phyloP scores from a whole-genome alignment of 2,888 invertebrate genomes.

The Drosophila picticornis region DNA sequence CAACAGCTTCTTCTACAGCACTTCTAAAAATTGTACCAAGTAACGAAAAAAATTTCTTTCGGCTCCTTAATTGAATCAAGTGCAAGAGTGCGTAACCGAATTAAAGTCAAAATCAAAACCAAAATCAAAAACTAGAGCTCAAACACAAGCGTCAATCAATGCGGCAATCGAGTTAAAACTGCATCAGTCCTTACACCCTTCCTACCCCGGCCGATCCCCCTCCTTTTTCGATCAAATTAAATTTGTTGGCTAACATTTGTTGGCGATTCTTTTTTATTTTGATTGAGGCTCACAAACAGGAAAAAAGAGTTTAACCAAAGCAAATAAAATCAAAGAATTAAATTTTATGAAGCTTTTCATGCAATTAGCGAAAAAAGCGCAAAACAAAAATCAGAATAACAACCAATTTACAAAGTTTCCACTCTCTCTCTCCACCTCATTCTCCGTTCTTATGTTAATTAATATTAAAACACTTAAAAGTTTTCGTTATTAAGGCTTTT shows the following conservation, averaged over 20 bases:
- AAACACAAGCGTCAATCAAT: conserved; percentile 65
- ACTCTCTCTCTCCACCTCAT: conserved; percentile 21
- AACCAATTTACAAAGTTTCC: conserved; percentile 51
- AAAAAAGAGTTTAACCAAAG: conserved; percentile 28
- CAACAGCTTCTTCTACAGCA: conserved; percentile 3
- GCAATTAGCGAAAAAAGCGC: conserved; percentile 55
- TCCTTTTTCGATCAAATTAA: conserved; percentile 51
- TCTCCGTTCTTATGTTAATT: conserved; percentile 57
- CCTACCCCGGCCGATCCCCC: no score
- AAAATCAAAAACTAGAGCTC: conserved; percentile 25
- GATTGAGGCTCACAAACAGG: conserved; percentile 8
- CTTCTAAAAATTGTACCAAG: background rate
- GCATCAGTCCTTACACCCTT: conserved; percentile 18
- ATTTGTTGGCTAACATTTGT: conserved; percentile 48
- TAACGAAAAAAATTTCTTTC: background rate
- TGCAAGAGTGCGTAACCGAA: conserved; percentile 52
- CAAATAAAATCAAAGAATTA: conserved; percentile 33
- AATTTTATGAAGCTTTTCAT: conserved; percentile 55
- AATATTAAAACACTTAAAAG: conserved; percentile 70
- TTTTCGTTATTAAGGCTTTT: conserved; percentile 13
- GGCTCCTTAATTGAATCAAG: conserved; percentile 26
- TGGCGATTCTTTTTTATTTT: conserved; percentile 24
- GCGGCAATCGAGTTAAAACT: conserved; percentile 63
- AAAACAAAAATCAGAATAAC: conserved; percentile 16
- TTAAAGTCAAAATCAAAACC: conserved; percentile 32